Evolutionary conservation across 1,140 invertebrate genomes (phyloP).

Genomic region (Drosophila melanica): DNA sequence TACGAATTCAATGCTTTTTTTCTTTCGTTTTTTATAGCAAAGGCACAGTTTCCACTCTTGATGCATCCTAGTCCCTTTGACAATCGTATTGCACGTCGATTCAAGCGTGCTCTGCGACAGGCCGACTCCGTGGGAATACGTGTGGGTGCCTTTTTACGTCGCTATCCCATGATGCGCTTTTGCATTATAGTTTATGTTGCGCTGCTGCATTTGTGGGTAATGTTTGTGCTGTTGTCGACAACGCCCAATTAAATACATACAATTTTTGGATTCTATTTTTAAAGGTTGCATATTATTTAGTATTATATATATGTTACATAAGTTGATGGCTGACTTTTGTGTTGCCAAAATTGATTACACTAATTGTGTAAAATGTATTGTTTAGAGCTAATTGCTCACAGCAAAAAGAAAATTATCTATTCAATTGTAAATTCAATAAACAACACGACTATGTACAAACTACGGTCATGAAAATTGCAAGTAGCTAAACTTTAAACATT

Average conservation of each 20-base stretch:
- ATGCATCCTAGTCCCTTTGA: slow-evolving; percentile 91
- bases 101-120: slow-evolving; percentile 91
- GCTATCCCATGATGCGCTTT: slow-evolving; percentile 92
- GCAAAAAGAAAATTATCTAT: slow-evolving; percentile 22
- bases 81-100: slow-evolving; percentile 89
- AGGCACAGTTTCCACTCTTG: slow-evolving; percentile 89
- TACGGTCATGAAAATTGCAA: slow-evolving; percentile 40
- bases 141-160: slow-evolving; percentile 90
- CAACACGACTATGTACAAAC: slow-evolving; percentile 67
- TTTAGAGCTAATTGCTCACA: slow-evolving; percentile 19
- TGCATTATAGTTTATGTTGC: slow-evolving; percentile 89
- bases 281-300: slow-evolving; percentile 25
- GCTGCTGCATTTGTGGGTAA: slow-evolving; percentile 78
- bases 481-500: slow-evolving; percentile 58
- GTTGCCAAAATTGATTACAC: slow-evolving; percentile 52
- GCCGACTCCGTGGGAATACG: slow-evolving; percentile 90
- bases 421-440: slow-evolving; percentile 68
- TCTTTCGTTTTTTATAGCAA: slow-evolving; percentile 68
- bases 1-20: not conserved
- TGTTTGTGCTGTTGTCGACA: slow-evolving; percentile 79
- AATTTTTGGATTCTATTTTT: slow-evolving; percentile 59
- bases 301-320: slow-evolving; percentile 62
- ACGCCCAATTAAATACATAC: slow-evolving; percentile 66
- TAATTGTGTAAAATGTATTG: slow-evolving; percentile 27
- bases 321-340: slow-evolving; percentile 15